Percentiles rank a stretch among this genome's conserved stretches.
Evolutionary conservation across 1,140 invertebrate genomes (phyloP).

Genomic region (Amphibalanus amphitrite): DNA sequence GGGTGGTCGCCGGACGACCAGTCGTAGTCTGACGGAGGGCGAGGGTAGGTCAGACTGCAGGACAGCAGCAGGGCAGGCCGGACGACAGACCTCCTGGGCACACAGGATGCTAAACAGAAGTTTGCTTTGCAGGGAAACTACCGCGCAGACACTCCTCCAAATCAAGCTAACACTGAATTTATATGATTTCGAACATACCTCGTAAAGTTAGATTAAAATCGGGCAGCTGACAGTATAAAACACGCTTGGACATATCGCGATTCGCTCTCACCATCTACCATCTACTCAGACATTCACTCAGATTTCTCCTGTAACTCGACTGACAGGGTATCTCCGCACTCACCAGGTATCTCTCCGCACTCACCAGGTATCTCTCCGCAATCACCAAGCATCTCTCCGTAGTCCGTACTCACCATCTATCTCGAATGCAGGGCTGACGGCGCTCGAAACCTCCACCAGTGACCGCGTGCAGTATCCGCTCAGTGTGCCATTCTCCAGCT

Average conservation of each 20-base stretch:
- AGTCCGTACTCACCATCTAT: not conserved
- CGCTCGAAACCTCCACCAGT: not conserved
- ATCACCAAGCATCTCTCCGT: not conserved
- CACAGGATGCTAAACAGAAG: not conserved
- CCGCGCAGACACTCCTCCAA: not conserved
- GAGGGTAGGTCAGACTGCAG: not conserved
- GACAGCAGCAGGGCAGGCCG: not conserved
- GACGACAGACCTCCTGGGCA: not conserved
- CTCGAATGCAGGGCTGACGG: not conserved
- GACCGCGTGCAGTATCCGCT: not conserved
- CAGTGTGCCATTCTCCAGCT: not conserved
- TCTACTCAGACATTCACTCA: not conserved
- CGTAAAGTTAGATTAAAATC: no score
- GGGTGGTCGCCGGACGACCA: slow-evolving; percentile 59
- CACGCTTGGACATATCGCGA: no score
- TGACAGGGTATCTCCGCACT: not conserved
- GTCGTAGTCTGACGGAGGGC: slow-evolving; percentile 46
- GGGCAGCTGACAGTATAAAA: no score
- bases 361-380: not conserved
- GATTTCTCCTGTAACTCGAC: not conserved
- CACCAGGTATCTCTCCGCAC: not conserved
- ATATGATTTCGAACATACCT: no score
- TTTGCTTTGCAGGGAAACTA: not conserved
- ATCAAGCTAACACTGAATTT: no score
- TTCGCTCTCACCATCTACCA: no score